phyloP scores from a whole-genome alignment of 2,888 invertebrate species.

The Abrostola triplasia region DNA sequence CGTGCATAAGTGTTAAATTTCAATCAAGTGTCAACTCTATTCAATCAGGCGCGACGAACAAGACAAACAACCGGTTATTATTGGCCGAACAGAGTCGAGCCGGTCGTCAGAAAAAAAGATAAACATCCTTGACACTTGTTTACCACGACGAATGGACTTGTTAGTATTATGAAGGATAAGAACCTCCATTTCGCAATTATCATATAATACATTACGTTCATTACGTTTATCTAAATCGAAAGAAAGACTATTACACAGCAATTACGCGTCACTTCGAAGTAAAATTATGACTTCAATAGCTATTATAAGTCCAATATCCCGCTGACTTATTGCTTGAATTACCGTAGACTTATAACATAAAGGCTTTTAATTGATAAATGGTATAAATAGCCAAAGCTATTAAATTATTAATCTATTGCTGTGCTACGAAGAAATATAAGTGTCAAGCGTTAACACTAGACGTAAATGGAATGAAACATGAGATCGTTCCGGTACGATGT shows the following conservation, averaged over 20 bases:
- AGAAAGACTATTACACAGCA: slow-evolving; percentile 27
- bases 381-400: slow-evolving; percentile 28
- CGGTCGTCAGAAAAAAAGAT: slow-evolving; percentile 39
- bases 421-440: slow-evolving; percentile 30
- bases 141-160: slow-evolving; percentile 39
- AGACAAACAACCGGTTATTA: slow-evolving; percentile 49
- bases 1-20: slow-evolving; percentile 41
- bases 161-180: slow-evolving; percentile 37
- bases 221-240: slow-evolving; percentile 52
- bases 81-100: slow-evolving; percentile 29
- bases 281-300: slow-evolving; percentile 34
- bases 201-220: slow-evolving; percentile 34
- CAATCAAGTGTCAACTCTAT: slow-evolving; percentile 43
- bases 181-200: slow-evolving; percentile 29
- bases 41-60: slow-evolving; percentile 27
- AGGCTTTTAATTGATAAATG: slow-evolving; percentile 18
- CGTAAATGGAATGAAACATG: slow-evolving; percentile 44
- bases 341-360: slow-evolving; percentile 15
- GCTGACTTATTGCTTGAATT: slow-evolving; percentile 26
- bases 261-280: slow-evolving; percentile 23
- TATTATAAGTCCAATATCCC: slow-evolving; percentile 23
- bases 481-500: slow-evolving; percentile 36
- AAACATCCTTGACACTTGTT: slow-evolving; percentile 60
- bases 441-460: slow-evolving; percentile 42
- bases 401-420: slow-evolving; percentile 20